Evolutionary conservation across 1,140 invertebrate species (phyloP).

Genomic region (Cepaea nemoralis): DNA sequence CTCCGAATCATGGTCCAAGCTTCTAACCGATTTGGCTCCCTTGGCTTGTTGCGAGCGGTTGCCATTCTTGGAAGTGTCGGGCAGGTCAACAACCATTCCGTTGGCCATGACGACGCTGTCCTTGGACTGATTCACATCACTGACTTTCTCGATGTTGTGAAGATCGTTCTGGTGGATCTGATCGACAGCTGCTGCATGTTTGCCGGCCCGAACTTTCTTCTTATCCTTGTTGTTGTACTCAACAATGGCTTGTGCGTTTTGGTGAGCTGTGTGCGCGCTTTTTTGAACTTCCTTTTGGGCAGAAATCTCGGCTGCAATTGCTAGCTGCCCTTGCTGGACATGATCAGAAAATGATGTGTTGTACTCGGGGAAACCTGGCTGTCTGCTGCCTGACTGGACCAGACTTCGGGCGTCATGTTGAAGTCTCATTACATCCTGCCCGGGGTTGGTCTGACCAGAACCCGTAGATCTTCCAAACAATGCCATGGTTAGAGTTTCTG

Average conservation of each 20-base stretch:
- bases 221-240: not conserved
- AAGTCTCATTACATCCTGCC: no score
- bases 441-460: no score
- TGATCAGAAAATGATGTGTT: no score
- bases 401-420: no score
- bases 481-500: no score
- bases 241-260: not conserved
- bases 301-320: not conserved
- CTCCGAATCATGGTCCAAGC: not conserved
- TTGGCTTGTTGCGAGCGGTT: not conserved
- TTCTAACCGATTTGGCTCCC: not conserved
- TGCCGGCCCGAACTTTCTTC: not conserved
- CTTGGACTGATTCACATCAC: not conserved
- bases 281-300: not conserved
- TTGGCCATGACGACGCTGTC: not conserved
- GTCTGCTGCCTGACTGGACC: no score
- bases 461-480: no score
- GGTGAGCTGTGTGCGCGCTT: not conserved
- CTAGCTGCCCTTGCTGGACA: no score
- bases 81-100: not conserved
- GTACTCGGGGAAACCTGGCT: no score
- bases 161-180: conserved; percentile 23
- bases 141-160: conserved; percentile 6
- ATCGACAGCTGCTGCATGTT: conserved; percentile 16
- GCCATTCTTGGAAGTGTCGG: not conserved